phyloP scores from a whole-genome alignment of 2,113 vertebrate genomes.

The Aphyosemion australe region DNA sequence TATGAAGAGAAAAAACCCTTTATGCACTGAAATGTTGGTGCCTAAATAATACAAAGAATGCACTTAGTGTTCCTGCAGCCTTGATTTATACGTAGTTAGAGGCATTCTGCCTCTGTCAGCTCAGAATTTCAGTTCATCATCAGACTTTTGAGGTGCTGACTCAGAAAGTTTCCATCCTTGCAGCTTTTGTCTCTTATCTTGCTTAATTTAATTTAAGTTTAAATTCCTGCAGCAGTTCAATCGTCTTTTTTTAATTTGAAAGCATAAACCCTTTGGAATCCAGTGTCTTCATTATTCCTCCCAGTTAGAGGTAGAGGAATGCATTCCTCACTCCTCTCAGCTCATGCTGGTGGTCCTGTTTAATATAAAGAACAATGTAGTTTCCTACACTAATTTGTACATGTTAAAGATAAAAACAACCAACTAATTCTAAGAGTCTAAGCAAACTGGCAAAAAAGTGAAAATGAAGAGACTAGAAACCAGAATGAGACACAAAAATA shows the following conservation, averaged over 20 bases:
- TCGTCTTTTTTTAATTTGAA: constrained; percentile 13
- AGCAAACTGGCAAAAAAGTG: too few species aligned
- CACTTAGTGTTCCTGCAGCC: background rate
- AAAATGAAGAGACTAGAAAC: too few species aligned
- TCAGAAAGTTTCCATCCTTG: constrained; percentile 18
- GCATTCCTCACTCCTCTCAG: constrained; percentile 9
- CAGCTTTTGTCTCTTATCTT: constrained; percentile 26
- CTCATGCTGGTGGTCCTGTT: constrained; percentile 25
- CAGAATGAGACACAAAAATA: too few species aligned
- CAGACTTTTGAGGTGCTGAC: constrained; percentile 4
- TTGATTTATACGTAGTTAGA: background rate
- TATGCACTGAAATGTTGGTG: background rate
- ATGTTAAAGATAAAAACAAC: too few species aligned
- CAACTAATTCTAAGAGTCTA: too few species aligned
- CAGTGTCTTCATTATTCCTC: background rate
- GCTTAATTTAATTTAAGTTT: constrained; percentile 33
- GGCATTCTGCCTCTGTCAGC: background rate
- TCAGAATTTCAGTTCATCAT: background rate
- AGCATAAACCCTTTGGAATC: background rate
- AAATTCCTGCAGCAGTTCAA: constrained; percentile 6
- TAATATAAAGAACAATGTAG: constrained; percentile 34
- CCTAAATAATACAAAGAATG: background rate
- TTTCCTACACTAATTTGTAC: constrained; percentile 15
- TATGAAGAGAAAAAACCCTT: background rate
- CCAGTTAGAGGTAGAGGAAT: constrained; percentile 25